Evolutionary conservation across 2,888 invertebrate species (phyloP).

Genomic region (Epinotia nisella): DNA sequence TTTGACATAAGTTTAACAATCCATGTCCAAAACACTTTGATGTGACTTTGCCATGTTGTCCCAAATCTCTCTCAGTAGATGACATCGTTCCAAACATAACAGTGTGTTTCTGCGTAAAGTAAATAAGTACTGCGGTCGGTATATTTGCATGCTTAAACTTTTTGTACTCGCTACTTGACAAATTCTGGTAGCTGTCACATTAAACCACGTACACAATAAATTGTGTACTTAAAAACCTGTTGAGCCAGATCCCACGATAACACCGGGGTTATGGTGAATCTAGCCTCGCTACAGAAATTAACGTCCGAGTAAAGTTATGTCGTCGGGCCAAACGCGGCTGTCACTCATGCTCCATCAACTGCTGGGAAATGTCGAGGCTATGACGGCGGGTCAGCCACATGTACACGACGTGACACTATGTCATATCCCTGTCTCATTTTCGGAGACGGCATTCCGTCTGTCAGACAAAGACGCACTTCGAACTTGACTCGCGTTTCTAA

Average conservation of each 20-base stretch:
- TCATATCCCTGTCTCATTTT: constrained; percentile 77
- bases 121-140: constrained; percentile 53
- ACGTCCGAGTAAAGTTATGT: constrained; percentile 80
- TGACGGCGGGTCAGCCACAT: constrained; percentile 82
- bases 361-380: constrained; percentile 79
- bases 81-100: constrained; percentile 49
- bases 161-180: constrained; percentile 60
- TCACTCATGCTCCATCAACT: constrained; percentile 85
- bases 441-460: constrained; percentile 67
- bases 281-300: constrained; percentile 76
- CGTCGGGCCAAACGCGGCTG: constrained; percentile 70
- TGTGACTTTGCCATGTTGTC: constrained; percentile 70
- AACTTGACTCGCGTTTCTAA: constrained; percentile 65
- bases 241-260: constrained; percentile 75
- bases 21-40: constrained; percentile 69
- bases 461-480: constrained; percentile 76
- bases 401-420: constrained; percentile 78
- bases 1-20: constrained; percentile 72
- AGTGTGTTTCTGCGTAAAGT: constrained; percentile 44
- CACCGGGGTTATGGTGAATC: constrained; percentile 66
- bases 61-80: constrained; percentile 32
- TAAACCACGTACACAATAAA: constrained; percentile 70
- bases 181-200: constrained; percentile 78
- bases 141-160: constrained; percentile 56
- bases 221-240: constrained; percentile 69